phyloP scores from a whole-genome alignment of 2,113 vertebrate genomes.

The Mustelus asterias region DNA sequence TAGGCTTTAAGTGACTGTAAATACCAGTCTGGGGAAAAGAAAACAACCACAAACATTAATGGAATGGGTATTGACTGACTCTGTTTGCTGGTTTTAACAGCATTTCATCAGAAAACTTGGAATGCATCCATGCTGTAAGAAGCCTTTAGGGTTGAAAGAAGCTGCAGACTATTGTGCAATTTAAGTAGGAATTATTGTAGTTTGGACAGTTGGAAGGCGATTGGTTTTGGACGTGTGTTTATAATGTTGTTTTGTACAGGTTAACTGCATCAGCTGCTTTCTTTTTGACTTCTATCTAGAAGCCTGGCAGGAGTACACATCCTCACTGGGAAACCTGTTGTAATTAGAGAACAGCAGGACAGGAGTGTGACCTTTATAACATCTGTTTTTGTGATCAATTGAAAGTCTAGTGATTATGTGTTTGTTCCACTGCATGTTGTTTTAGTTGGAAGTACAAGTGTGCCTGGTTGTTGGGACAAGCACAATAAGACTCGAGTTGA shows the following conservation, averaged over 20 bases:
- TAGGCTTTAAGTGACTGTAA: not conserved
- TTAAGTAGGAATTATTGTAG: not conserved
- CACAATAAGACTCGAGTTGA: not conserved
- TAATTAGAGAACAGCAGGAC: constrained; percentile 35
- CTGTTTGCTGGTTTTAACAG: not conserved
- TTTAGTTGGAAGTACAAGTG: not conserved
- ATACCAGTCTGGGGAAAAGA: not conserved
- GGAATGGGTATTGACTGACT: not conserved
- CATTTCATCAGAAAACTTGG: not conserved
- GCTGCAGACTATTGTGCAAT: not conserved
- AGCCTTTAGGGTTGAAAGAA: not conserved
- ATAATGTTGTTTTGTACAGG: not conserved
- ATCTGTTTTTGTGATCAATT: constrained; percentile 23
- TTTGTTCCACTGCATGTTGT: not conserved
- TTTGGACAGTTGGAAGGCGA: not conserved
- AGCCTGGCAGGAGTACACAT: constrained; percentile 32
- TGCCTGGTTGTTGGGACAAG: not conserved
- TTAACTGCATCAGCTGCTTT: not conserved
- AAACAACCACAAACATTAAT: not conserved
- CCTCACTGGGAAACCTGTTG: constrained; percentile 34
- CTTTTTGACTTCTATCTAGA: not conserved
- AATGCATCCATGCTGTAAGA: not conserved
- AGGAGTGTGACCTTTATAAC: constrained; percentile 24
- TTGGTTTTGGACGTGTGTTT: not conserved
- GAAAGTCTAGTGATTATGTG: not conserved